These are phyloP conservation scores for Bicyclus anynana DNA, from an alignment of 1,140 invertebrate species.

Conservation along the genomic window DNA sequence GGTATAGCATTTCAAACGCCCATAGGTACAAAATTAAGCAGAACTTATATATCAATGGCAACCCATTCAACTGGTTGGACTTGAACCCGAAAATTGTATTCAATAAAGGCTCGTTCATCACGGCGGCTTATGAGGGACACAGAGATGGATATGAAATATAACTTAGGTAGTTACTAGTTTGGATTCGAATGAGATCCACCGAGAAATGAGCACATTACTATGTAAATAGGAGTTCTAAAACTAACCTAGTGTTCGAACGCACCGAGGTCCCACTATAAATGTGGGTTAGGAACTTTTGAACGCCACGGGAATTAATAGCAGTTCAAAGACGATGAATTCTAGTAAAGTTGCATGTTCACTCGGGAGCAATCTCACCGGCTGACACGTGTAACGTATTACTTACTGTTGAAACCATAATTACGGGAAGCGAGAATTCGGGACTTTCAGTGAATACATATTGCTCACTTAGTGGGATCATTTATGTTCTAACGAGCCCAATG, in stretches of 20 bases:
- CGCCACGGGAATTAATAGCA: conserved; percentile 7
- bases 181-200: neutral
- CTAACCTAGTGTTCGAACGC: conserved; percentile 1
- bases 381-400: neutral
- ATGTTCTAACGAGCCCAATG: neutral
- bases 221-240: conserved; percentile 14
- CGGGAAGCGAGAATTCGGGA: neutral
- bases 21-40: no score
- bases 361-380: neutral
- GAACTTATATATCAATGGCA: no score
- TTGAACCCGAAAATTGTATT: neutral
- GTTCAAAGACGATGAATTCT: conserved; percentile 10
- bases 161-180: conserved; percentile 1
- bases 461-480: neutral
- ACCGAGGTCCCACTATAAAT: neutral
- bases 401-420: neutral
- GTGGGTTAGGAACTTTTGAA: conserved; percentile 5
- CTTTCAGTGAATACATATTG: neutral
- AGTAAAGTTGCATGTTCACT: neutral
- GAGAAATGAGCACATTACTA: conserved; percentile 15
- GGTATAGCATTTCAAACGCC: no score
- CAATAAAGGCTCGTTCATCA: neutral
- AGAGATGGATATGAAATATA: neutral
- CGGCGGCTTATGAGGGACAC: neutral
- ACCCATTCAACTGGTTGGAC: no score